Conservation (phyloP, 2,113 vertebrate species). For the Cebidichthys violaceus region DNA sequence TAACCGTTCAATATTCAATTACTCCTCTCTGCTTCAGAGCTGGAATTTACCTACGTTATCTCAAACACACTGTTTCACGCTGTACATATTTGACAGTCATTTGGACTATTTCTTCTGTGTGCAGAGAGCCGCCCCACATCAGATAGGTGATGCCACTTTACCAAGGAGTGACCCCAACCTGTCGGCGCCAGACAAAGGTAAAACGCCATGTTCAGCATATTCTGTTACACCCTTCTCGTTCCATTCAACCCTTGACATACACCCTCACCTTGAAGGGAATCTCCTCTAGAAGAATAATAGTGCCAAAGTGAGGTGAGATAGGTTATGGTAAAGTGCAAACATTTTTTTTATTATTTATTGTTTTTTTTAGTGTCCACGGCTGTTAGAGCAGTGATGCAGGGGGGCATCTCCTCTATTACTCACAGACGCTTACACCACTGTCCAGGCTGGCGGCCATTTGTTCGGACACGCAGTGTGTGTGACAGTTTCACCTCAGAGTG, state of each 20-base stretch:
- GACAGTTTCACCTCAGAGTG: constrained; percentile 37
- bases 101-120: constrained; percentile 13
- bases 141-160: constrained; percentile 90
- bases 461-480: constrained; percentile 27
- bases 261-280: background rate
- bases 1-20: background rate
- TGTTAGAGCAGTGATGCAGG: background rate
- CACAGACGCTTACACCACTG: background rate
- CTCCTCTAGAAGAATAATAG: background rate
- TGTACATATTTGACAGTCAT: background rate
- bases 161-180: constrained; percentile 95
- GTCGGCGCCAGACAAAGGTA: constrained; percentile 94
- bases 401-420: background rate
- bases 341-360: background rate
- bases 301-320: background rate
- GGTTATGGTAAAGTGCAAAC: background rate
- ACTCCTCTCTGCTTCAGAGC: background rate
- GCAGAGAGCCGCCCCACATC: constrained; percentile 92
- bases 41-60: background rate
- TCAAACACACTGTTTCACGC: background rate
- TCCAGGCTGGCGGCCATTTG: constrained; percentile 8
- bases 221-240: background rate
- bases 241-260: background rate
- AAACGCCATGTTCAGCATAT: background rate
- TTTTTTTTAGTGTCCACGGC: background rate